Conservation (phyloP, 1,140 invertebrate genomes). For the Dreissena rostriformis region DNA sequence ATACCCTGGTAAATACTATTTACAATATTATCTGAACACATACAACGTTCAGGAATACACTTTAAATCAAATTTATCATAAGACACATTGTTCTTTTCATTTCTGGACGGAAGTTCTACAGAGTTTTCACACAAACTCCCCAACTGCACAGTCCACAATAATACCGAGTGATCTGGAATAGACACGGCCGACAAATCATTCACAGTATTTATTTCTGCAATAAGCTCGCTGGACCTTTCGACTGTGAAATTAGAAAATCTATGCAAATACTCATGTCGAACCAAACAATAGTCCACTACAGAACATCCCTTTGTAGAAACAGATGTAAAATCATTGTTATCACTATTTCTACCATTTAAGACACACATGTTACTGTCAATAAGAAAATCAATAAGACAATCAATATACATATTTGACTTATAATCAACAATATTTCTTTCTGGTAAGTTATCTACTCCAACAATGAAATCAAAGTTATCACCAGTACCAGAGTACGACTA, state of each 20-base stretch:
- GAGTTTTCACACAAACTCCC: background rate
- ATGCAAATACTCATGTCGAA: slow-evolving; percentile 39
- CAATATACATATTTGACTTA: slow-evolving; percentile 37
- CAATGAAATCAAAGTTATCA: slow-evolving; percentile 49
- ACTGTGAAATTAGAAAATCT: slow-evolving; percentile 21
- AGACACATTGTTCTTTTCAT: background rate
- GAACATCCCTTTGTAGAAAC: slow-evolving; percentile 34
- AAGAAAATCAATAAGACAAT: slow-evolving; percentile 55
- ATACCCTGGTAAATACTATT: background rate
- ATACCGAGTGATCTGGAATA: background rate
- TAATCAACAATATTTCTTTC: slow-evolving; percentile 46
- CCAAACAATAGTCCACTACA: slow-evolving; percentile 53
- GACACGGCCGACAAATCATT: background rate
- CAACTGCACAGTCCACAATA: background rate
- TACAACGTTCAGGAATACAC: slow-evolving; percentile 26
- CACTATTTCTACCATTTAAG: slow-evolving; percentile 52
- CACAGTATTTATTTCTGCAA: background rate
- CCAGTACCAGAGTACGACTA: slow-evolving; percentile 36
- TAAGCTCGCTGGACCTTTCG: background rate
- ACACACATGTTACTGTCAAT: slow-evolving; percentile 51
- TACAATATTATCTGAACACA: background rate
- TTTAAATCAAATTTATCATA: slow-evolving; percentile 8
- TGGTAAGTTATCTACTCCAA: slow-evolving; percentile 44
- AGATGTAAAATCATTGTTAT: slow-evolving; percentile 39
- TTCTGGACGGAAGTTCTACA: background rate